A percentile compares a stretch with the other conserved stretches of the same genome.
phyloP scores from a whole-genome alignment of 2,797 vertebrate genomes.

The Sphenopsis melanotis region DNA sequence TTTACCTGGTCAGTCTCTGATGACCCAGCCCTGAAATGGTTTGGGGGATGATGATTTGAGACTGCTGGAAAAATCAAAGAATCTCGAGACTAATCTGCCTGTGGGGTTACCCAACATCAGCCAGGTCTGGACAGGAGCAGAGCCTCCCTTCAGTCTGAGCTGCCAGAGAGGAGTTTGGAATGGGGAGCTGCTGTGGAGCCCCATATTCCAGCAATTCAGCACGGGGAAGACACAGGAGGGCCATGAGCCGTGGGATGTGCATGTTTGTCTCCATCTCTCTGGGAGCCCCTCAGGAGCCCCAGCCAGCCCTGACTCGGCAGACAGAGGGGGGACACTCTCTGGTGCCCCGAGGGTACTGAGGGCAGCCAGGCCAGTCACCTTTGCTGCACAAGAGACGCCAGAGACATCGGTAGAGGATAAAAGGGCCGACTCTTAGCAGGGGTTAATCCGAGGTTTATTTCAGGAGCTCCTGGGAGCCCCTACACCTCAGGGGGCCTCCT shows the following conservation, averaged over 20 bases:
- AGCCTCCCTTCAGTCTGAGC: neutral
- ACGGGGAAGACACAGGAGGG: rapidly evolving
- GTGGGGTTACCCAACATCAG: rapidly evolving
- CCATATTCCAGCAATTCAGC: neutral
- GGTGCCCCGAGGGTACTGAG: neutral
- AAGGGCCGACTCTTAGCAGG: neutral
- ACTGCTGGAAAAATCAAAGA: neutral
- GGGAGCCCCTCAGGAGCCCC: no score
- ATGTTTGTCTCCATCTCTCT: neutral
- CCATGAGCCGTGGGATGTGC: rapidly evolving
- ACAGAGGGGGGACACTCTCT: no score
- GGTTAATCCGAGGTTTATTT: neutral
- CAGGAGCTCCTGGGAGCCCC: neutral
- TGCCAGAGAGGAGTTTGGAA: neutral
- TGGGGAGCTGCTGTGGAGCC: neutral
- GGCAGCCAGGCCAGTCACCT: neutral
- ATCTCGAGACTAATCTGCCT: neutral
- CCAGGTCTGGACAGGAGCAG: neutral
- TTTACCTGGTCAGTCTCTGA: neutral
- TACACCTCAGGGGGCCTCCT: neutral
- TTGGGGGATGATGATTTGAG: neutral
- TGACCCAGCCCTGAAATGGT: neutral
- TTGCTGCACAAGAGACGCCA: neutral
- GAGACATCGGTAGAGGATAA: neutral
- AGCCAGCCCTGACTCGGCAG: no score